Percentiles rank a stretch among this genome's conserved stretches.
Evolutionary conservation across 2,113 vertebrate species (phyloP).

Genomic region (Oreochromis niloticus): DNA sequence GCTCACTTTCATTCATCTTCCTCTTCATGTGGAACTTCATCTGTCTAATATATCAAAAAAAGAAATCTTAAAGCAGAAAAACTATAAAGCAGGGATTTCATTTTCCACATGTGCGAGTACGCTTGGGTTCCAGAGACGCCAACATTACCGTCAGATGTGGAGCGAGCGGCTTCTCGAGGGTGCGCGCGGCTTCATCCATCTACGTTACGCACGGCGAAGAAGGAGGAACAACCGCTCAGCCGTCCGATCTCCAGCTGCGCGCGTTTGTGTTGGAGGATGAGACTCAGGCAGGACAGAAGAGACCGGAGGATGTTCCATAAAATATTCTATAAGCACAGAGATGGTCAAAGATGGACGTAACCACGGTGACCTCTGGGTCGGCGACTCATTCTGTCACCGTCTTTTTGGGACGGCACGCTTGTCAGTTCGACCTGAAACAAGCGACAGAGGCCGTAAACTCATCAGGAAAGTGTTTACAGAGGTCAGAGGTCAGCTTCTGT

Average conservation of each 20-base stretch:
- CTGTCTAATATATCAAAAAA: accelerated
- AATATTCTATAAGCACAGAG: too few species aligned
- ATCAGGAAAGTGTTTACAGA: too few species aligned
- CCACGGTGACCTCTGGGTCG: too few species aligned
- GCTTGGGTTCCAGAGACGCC: neutral
- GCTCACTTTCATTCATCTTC: neutral
- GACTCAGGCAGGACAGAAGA: neutral
- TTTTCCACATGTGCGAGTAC: neutral
- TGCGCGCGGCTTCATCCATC: neutral
- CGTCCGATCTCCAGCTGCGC: neutral
- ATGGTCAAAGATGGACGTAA: too few species aligned
- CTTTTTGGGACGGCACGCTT: too few species aligned
- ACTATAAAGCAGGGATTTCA: neutral
- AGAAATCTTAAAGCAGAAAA: neutral
- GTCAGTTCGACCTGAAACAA: too few species aligned
- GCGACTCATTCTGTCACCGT: too few species aligned
- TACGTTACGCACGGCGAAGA: neutral
- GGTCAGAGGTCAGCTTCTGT: neutral
- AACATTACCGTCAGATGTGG: accelerated
- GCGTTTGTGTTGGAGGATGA: neutral
- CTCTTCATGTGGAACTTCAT: neutral
- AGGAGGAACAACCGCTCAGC: neutral
- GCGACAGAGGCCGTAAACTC: too few species aligned
- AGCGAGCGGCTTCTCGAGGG: neutral
- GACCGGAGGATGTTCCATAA: neutral